A percentile compares a stretch with the other conserved stretches of the same genome.
Conservation (phyloP, 2,113 vertebrate species). For the Alligator mississippiensis region DNA sequence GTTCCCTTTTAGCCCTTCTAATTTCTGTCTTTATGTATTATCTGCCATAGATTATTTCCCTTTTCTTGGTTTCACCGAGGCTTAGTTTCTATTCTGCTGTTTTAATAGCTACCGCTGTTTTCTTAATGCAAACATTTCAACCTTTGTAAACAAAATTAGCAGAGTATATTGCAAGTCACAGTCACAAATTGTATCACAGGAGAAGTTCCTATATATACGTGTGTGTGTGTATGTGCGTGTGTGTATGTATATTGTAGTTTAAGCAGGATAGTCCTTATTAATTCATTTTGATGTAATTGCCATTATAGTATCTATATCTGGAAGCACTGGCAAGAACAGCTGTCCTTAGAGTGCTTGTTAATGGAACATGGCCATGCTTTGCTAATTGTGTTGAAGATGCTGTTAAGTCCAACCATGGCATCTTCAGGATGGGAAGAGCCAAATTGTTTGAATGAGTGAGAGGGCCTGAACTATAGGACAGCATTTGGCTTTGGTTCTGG, state of each 20-base stretch:
- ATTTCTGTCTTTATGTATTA: background rate
- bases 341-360: background rate
- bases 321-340: background rate
- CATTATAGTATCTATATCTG: background rate
- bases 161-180: background rate
- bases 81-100: accelerated
- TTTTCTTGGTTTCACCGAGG: background rate
- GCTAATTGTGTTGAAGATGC: background rate
- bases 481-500: background rate
- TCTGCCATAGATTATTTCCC: background rate
- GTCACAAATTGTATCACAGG: background rate
- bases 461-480: background rate
- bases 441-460: background rate
- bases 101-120: accelerated
- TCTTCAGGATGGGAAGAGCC: background rate
- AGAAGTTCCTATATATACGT: background rate
- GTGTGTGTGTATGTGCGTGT: too few species aligned
- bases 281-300: background rate
- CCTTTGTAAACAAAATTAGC: background rate
- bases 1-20: accelerated
- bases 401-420: background rate
- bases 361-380: background rate
- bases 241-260: background rate
- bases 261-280: background rate
- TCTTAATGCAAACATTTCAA: background rate